Evolutionary conservation across 2,888 invertebrate genomes (phyloP), one percentile per base, ranked within the genome.

Genomic region (Taphrorychus bicolor): DNA sequence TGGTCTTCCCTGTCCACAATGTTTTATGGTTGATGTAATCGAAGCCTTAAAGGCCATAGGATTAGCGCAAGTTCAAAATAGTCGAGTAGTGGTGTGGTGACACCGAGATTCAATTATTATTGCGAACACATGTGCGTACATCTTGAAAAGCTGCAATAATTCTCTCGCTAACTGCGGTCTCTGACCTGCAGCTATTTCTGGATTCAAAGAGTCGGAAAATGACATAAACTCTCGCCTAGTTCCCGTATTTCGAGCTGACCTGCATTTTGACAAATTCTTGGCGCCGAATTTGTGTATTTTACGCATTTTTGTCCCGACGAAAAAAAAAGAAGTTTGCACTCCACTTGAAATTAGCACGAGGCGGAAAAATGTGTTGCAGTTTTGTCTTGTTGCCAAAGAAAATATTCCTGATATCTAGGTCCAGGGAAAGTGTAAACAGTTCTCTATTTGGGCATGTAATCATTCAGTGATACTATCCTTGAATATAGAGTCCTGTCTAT

Each of bases 231-330:
- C n/a, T n/a, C n/a, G n/a, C n/a, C 49, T 9, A 59, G 67, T 61
- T 61, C 61, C 67, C 61, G 66, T 41, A 60, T 52, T 60, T 60
- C 66, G 45, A 17, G 23, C 17, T 67, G 67, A 67, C 67, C 67
- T 51, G 67, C 61, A 67, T 67, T 67, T 58, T 67, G 62, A 61
- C 67, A 62, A 62, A 67, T 67, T 67, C 62, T 61, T 62, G 67
- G 67, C 67, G 62, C 58, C 67, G 11, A 48, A 18, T 19, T 23
- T 65, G 63, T 64, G 42, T 64, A 64, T 64, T 64, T 64, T 58
- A 64, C 51, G 63, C 63, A 64, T 64, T 64, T 57, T 51, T 23
- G 64, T 49, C 59, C 58, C 21, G 48, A 9, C 11, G n/a, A 9
- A 51, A 51, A 51, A 45, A 45, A 45, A 45, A 1, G 5, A 3